Evolutionary conservation across 2,113 vertebrate species (phyloP).

Genomic region (Apodemus sylvaticus): DNA sequence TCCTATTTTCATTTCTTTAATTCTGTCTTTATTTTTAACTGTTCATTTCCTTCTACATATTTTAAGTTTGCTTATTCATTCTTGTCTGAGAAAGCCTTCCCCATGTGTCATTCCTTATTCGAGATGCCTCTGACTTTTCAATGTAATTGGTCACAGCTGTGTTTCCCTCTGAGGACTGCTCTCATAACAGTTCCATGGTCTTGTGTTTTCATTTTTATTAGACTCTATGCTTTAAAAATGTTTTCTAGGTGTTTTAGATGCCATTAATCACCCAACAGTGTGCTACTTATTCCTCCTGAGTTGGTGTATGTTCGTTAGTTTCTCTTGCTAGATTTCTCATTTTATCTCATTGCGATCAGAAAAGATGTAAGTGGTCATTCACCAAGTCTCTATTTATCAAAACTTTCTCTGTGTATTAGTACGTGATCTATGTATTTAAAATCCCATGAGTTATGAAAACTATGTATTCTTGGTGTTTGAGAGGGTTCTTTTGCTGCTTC

Average conservation of each 20-base stretch:
- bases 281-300: neutral
- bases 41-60: neutral
- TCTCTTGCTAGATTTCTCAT: neutral
- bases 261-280: neutral
- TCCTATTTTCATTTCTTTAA: neutral
- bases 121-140: neutral
- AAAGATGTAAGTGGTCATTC: neutral
- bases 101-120: neutral
- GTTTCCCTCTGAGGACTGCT: neutral
- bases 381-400: no score
- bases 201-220: neutral
- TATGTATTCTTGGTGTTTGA: neutral
- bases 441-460: neutral
- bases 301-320: neutral
- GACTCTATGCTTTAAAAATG: neutral
- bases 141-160: neutral
- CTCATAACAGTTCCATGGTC: neutral
- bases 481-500: neutral
- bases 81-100: neutral
- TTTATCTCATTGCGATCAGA: neutral
- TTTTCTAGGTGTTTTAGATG: neutral
- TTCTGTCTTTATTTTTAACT: neutral
- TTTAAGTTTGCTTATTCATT: neutral
- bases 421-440: neutral
- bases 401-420: neutral